Evolutionary conservation across 2,888 invertebrate species (phyloP), one percentile per base, ranked within the genome.

Genomic region (Meteorus cinctellus): DNA sequence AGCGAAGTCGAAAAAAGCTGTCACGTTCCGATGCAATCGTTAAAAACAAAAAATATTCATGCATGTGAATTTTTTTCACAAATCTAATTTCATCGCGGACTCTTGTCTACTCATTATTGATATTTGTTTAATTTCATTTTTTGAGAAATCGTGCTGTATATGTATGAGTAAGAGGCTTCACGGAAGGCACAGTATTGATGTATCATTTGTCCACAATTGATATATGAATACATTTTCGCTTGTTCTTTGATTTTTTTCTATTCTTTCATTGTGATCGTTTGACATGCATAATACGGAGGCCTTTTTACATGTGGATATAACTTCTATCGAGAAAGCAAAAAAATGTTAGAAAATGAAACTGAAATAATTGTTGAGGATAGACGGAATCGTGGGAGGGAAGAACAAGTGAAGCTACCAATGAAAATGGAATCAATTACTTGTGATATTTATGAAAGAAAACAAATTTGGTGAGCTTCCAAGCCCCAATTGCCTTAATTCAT

Each of bases 401-500:
- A 41, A 6, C 5, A 19, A 19, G 55, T 19, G 19, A 6, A n/a
- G 5, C n/a, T 48, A 14, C 8, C 5, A 55, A 55, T 19, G 24
- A 19, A 41, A 72, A 76, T 60, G 55, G 41, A 70, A 14, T 51
- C 29, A 78, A 81, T 68, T 66, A 81, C 74, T 77, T 80, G 79
- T 81, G 78, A 81, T 81, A 81, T 78, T 72, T 41, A 72, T 16
- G 24, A 12, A 68, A 27, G 16, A n/a, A 65, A 29, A 16, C 4
- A 24, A 66, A 55, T 79, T 65, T 75, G 68, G 78, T 76, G 76
- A 77, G 71, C 66, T 65, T 72, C 86, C 85, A 83, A 85, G 80
- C 81, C 83, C 82, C 81, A 85, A 84, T 86, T 86, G 88, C 87
- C 87, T 87, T 87, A 87, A 82, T 81, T 80, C 84, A 84, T 81